These are phyloP conservation scores for Halcyon chelicuti DNA, from an alignment of 2,797 vertebrate genomes.

Conservation along the genomic window DNA sequence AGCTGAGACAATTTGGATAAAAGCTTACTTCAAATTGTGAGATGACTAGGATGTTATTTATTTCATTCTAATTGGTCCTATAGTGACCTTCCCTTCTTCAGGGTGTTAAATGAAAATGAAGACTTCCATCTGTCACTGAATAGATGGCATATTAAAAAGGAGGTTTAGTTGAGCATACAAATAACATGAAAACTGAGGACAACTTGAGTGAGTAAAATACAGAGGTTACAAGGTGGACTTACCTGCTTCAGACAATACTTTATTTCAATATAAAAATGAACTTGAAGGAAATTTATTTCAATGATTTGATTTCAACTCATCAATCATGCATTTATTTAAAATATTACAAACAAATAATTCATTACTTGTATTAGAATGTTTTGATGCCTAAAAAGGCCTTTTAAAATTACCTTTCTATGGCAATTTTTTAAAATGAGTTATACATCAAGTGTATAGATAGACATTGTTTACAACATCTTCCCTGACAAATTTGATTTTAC, in stretches of 20 bases:
- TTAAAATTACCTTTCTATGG: constrained; percentile 53
- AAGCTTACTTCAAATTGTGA: neutral
- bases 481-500: constrained; percentile 61
- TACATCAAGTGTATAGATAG: neutral
- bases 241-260: constrained; percentile 36
- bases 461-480: constrained; percentile 63
- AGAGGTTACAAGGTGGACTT: neutral
- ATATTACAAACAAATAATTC: constrained; percentile 54
- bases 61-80: neutral
- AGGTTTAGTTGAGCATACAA: neutral
- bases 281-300: constrained; percentile 43
- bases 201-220: neutral
- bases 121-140: neutral
- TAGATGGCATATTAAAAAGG: neutral
- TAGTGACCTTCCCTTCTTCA: neutral
- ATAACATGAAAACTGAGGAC: neutral
- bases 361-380: constrained; percentile 41
- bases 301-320: constrained; percentile 32
- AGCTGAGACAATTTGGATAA: neutral
- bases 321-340: constrained; percentile 35
- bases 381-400: constrained; percentile 23
- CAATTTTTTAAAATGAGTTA: constrained; percentile 55
- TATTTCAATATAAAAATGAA: constrained; percentile 42
- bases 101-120: constrained; percentile 4
- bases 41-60: neutral